phyloP scores from a whole-genome alignment of 2,113 vertebrate species.

The Tragelaphus strepsiceros region DNA sequence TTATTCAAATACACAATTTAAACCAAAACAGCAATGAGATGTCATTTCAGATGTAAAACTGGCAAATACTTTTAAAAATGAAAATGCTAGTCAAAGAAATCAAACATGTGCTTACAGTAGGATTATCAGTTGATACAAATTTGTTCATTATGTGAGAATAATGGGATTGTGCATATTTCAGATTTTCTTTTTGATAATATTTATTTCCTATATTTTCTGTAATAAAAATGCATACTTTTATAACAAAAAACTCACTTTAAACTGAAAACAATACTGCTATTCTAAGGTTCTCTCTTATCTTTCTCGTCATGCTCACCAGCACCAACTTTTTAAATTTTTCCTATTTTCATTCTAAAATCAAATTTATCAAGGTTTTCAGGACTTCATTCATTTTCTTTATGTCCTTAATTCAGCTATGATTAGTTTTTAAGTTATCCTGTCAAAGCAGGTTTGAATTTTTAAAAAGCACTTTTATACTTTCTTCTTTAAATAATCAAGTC shows the following conservation, averaged over 20 bases:
- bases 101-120: not conserved
- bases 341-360: not conserved
- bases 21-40: not conserved
- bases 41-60: not conserved
- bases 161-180: not conserved
- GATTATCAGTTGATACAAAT: not conserved
- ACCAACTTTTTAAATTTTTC: not conserved
- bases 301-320: not conserved
- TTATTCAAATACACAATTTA: not conserved
- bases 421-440: not conserved
- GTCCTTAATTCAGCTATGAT: not conserved
- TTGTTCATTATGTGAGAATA: not conserved
- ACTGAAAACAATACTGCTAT: not conserved
- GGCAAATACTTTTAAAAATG: not conserved
- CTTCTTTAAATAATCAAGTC: conserved; percentile 2
- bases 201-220: not conserved
- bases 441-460: not conserved
- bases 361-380: not conserved
- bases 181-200: not conserved
- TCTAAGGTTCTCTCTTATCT: not conserved
- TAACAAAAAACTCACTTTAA: not conserved
- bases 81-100: not conserved
- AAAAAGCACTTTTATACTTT: not conserved
- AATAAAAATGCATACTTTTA: not conserved
- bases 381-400: not conserved